Percentiles rank a stretch among this genome's conserved stretches.
phyloP scores from a whole-genome alignment of 2,797 vertebrate genomes.

The Cirrhinus mrigala region DNA sequence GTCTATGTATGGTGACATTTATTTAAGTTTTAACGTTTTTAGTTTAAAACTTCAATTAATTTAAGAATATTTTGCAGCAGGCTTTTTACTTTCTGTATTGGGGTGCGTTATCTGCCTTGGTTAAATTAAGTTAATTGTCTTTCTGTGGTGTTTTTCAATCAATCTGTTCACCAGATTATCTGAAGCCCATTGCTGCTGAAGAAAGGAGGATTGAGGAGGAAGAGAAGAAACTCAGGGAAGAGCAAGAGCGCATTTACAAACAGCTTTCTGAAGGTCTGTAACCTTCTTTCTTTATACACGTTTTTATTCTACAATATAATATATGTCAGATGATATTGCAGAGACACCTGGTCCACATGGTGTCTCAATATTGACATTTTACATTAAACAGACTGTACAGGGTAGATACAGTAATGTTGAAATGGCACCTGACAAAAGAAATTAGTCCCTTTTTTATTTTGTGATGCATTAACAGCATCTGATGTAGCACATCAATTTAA shows the following conservation, averaged over 20 bases:
- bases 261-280: slow-evolving; percentile 86
- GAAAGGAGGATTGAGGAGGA: slow-evolving; percentile 85
- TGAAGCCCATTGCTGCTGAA: slow-evolving; percentile 90
- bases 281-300: neutral
- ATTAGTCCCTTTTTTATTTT: neutral
- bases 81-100: too few relatives aligned
- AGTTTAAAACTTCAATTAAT: neutral
- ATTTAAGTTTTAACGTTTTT: neutral
- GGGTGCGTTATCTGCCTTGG: neutral
- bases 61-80: neutral
- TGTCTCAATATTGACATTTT: neutral
- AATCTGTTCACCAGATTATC: slow-evolving; percentile 78
- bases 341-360: neutral
- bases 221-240: slow-evolving; percentile 85
- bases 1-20: neutral
- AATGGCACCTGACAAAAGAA: neutral
- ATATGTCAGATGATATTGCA: neutral
- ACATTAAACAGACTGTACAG: neutral
- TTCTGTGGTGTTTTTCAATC: neutral
- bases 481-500: neutral
- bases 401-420: neutral
- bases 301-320: neutral
- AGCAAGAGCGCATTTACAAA: slow-evolving; percentile 87
- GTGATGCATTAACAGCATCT: neutral
- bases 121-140: neutral